Conservation (phyloP, 2,113 vertebrate species). For the Megaptera novaeangliae region DNA sequence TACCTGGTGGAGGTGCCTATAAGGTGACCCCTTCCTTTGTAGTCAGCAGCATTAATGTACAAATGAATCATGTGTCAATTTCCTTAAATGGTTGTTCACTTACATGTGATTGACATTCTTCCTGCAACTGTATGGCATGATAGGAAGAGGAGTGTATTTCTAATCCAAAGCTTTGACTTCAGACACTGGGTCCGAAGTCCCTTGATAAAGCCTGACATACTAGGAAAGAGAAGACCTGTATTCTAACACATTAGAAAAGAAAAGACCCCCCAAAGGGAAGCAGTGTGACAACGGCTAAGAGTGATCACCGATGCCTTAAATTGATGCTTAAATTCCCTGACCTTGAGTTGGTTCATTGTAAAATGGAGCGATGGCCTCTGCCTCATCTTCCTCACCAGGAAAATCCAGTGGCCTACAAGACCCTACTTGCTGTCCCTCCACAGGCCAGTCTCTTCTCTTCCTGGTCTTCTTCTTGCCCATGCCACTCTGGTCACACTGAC, state of each 20-base stretch:
- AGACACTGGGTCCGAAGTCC: background rate
- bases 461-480: background rate
- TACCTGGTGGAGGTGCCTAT: background rate
- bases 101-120: background rate
- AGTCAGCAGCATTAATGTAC: background rate
- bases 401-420: background rate
- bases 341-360: background rate
- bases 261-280: background rate
- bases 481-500: background rate
- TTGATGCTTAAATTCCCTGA: background rate
- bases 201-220: background rate
- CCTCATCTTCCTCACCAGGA: background rate
- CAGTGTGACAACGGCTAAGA: background rate
- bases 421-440: background rate
- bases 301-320: background rate
- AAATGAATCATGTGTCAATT: background rate
- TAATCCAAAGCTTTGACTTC: background rate
- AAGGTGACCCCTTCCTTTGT: background rate
- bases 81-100: background rate
- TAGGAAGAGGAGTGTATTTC: background rate
- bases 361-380: background rate
- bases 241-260: background rate
- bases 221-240: background rate
- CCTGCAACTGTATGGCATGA: background rate
- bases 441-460: background rate